A percentile compares a stretch with the other conserved stretches of the same genome.
These are phyloP conservation scores for Macaria notata DNA, from an alignment of 2,888 invertebrate species.

Conservation along the genomic window DNA sequence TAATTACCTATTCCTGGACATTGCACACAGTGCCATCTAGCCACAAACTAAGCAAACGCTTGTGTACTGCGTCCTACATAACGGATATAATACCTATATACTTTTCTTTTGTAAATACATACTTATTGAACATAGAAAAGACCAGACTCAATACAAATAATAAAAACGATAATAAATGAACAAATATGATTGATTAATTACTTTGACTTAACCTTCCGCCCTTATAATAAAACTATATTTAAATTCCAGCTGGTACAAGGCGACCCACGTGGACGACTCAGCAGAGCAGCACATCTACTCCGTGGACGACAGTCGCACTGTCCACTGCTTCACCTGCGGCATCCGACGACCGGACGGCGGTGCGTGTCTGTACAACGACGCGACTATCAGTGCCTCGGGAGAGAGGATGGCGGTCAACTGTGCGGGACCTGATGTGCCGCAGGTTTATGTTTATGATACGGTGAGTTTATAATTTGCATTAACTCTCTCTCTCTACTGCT, in stretches of 20 bases:
- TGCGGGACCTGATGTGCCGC: conserved; percentile 92
- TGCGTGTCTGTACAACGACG: conserved; percentile 86
- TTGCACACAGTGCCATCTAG: too few species aligned
- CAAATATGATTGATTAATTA: too few species aligned
- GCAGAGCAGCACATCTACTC: conserved; percentile 91
- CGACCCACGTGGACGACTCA: conserved; percentile 88
- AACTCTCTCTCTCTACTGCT: too few species aligned
- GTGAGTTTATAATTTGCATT: conserved; percentile 54
- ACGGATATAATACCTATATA: too few species aligned
- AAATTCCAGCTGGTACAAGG: conserved; percentile 89
- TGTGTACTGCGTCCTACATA: too few species aligned
- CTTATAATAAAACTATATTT: not conserved
- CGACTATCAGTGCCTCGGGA: conserved; percentile 85
- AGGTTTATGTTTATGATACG: conserved; percentile 83
- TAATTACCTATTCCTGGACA: too few species aligned
- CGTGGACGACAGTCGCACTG: conserved; percentile 78
- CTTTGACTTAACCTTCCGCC: too few species aligned
- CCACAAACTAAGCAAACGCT: too few species aligned
- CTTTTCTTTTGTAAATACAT: too few species aligned
- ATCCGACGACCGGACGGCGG: conserved; percentile 75
- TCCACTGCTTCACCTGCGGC: conserved; percentile 90
- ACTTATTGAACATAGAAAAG: too few species aligned
- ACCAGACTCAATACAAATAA: too few species aligned
- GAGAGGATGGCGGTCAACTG: conserved; percentile 89
- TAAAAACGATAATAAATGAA: too few species aligned